These are phyloP conservation scores for Pangasius larnaudii DNA, from an alignment of 2,797 vertebrate genomes.

Conservation along the genomic window DNA sequence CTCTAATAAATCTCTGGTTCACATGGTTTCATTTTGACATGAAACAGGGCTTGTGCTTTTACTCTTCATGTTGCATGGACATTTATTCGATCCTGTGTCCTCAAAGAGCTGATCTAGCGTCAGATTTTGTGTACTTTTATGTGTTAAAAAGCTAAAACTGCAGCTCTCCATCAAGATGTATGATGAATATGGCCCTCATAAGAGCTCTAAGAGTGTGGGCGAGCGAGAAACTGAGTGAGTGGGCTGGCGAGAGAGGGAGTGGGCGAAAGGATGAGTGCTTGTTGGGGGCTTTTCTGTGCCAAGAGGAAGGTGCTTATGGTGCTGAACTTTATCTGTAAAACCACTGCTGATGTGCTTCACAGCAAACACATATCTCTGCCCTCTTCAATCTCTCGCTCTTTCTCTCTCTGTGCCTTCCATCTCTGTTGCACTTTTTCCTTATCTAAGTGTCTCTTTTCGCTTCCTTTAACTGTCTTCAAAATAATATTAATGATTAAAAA, in stretches of 20 bases:
- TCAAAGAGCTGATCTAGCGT: slow-evolving; percentile 7
- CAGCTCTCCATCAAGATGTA: slow-evolving; percentile 18
- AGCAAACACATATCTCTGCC: slow-evolving; percentile 8
- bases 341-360: slow-evolving; percentile 29
- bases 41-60: not conserved
- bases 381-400: slow-evolving; percentile 11
- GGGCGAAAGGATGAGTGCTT: slow-evolving; percentile 40
- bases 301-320: slow-evolving; percentile 39
- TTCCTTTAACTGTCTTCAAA: slow-evolving; percentile 27
- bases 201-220: slow-evolving; percentile 35
- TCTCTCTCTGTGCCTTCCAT: slow-evolving; percentile 6
- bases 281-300: slow-evolving; percentile 38
- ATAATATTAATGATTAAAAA: slow-evolving; percentile 40
- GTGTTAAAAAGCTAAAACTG: slow-evolving; percentile 33
- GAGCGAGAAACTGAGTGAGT: slow-evolving; percentile 7
- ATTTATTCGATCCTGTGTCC: not conserved
- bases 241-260: slow-evolving; percentile 27
- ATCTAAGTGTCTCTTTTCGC: not conserved
- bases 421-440: slow-evolving; percentile 1
- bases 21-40: not conserved
- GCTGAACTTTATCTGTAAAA: slow-evolving; percentile 40
- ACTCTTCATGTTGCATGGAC: not conserved
- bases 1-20: not conserved
- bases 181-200: slow-evolving; percentile 11
- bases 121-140: not conserved